Conservation (phyloP, 2,797 vertebrate genomes). For the Morelia viridis region DNA sequence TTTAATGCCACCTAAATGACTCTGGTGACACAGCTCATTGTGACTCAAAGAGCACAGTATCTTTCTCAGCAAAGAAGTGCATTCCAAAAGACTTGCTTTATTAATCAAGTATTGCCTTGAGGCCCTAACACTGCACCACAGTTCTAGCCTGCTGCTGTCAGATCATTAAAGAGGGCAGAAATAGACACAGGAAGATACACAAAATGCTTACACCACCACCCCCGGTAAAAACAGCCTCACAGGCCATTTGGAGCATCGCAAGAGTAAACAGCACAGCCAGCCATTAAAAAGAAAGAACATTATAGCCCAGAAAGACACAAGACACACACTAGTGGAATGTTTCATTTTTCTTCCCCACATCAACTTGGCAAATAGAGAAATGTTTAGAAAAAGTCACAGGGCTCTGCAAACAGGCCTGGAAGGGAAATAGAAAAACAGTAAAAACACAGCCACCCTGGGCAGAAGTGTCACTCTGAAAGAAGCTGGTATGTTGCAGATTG, state of each 20-base stretch:
- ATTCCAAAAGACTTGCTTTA: conserved; percentile 26
- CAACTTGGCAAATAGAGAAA: background rate
- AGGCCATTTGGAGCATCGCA: background rate
- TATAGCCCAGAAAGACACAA: background rate
- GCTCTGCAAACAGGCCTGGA: background rate
- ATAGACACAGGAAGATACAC: background rate
- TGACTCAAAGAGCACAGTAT: conserved; percentile 5
- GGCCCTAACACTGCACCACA: background rate
- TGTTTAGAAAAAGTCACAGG: background rate
- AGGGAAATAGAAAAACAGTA: background rate
- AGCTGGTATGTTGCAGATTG: background rate
- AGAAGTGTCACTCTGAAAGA: background rate
- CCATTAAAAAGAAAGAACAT: background rate
- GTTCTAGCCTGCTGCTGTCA: background rate
- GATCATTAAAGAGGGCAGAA: background rate
- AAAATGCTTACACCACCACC: background rate
- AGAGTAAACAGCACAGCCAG: background rate
- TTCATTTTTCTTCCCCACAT: background rate
- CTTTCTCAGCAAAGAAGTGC: background rate
- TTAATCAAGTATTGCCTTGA: conserved; percentile 19
- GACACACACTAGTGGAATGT: background rate
- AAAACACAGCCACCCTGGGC: background rate
- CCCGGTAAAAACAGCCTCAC: background rate
- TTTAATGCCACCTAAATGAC: background rate
- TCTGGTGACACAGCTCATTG: conserved; percentile 26